Percentiles rank a stretch among this genome's conserved stretches.
phyloP scores from a whole-genome alignment of 1,140 invertebrate species.

The Plutomurus gul region DNA sequence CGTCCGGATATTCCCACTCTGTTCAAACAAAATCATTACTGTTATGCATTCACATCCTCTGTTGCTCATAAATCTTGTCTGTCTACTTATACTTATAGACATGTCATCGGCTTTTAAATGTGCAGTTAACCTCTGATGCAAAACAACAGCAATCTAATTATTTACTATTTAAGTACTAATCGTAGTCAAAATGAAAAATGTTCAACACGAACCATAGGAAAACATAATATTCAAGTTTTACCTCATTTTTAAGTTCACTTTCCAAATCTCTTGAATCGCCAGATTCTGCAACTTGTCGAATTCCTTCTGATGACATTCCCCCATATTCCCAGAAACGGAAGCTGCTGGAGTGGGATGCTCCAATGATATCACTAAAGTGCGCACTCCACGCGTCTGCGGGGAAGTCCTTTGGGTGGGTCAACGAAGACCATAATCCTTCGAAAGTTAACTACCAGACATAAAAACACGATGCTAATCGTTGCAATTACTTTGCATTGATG shows the following conservation, averaged over 20 bases:
- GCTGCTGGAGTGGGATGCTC: conserved; percentile 87
- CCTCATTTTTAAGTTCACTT: conserved; percentile 81
- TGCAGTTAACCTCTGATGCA: too few species aligned
- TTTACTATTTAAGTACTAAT: not conserved
- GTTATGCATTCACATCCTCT: too few species aligned
- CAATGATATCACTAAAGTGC: conserved; percentile 97
- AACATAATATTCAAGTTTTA: too few species aligned
- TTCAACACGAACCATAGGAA: too few species aligned
- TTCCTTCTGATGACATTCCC: conserved; percentile 84
- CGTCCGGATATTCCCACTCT: conserved; percentile 79
- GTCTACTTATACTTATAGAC: too few species aligned
- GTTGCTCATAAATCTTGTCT: too few species aligned
- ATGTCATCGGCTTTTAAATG: too few species aligned
- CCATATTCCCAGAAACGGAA: conserved; percentile 95
- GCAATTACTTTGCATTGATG: too few species aligned
- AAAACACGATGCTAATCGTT: conserved; percentile 42
- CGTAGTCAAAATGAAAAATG: not conserved
- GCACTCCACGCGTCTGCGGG: conserved; percentile 85
- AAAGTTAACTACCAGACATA: conserved; percentile 75
- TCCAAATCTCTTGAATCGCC: conserved; percentile 91
- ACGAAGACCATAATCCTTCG: conserved; percentile 93
- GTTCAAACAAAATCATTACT: not conserved
- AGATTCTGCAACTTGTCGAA: conserved; percentile 90
- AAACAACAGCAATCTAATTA: not conserved
- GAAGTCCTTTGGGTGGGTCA: conserved; percentile 96